Evolutionary conservation across 2,888 invertebrate genomes (phyloP).

Genomic region (Nemotelus nigrinus): DNA sequence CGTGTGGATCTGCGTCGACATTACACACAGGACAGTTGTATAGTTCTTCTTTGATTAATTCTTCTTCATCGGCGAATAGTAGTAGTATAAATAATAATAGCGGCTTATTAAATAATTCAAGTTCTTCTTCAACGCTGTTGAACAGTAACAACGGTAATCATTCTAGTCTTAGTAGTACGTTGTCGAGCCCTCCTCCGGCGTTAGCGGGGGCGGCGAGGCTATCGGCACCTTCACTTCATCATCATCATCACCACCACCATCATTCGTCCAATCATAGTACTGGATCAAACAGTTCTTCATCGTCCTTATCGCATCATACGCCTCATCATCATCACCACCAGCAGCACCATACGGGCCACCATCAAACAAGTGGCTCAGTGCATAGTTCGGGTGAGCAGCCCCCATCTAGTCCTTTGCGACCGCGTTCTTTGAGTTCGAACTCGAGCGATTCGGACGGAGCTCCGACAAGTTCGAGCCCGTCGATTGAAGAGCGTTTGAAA

Average conservation of each 20-base stretch:
- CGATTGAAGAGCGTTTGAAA: conserved; percentile 90
- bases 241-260: conserved; percentile 54
- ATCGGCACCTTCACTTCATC: conserved; percentile 54
- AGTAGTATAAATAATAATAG: conserved; percentile 55
- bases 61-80: conserved; percentile 49
- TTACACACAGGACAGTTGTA: conserved; percentile 54
- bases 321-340: conserved; percentile 63
- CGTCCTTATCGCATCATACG: conserved; percentile 53
- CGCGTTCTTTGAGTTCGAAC: conserved; percentile 80
- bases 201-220: conserved; percentile 49
- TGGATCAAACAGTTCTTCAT: conserved; percentile 65
- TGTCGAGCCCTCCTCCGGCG: conserved; percentile 54
- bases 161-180: conserved; percentile 64
- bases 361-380: conserved; percentile 56
- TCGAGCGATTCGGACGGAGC: conserved; percentile 76
- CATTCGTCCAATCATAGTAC: conserved; percentile 46
- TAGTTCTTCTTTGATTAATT: conserved; percentile 49
- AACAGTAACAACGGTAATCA: conserved; percentile 56
- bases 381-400: conserved; percentile 68
- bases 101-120: conserved; percentile 51
- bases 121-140: conserved; percentile 54
- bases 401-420: conserved; percentile 73
- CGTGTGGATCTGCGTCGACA: conserved; percentile 50
- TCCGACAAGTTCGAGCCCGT: conserved; percentile 73
- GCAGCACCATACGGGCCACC: conserved; percentile 64